These are phyloP conservation scores for Ranitomeya imitator DNA, from an alignment of 2,113 vertebrate species.

Conservation along the genomic window DNA sequence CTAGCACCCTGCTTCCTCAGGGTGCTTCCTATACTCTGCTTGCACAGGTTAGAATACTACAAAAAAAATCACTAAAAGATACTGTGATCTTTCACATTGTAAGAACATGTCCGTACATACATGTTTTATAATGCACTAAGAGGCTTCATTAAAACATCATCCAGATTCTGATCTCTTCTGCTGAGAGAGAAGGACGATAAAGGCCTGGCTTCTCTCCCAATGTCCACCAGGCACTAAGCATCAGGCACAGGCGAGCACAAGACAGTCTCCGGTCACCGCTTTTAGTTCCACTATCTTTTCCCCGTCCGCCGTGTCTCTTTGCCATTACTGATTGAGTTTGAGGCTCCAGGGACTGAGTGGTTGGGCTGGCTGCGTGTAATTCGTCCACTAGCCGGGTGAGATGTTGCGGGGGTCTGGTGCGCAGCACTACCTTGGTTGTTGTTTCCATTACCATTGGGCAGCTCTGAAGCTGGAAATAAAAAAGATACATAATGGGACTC, in stretches of 20 bases:
- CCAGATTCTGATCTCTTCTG: background rate
- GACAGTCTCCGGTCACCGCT: background rate
- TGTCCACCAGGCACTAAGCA: background rate
- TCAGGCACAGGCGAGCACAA: background rate
- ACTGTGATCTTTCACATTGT: background rate
- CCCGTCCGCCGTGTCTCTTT: constrained; percentile 79
- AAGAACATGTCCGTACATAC: constrained; percentile 1
- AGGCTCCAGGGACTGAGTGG: constrained; percentile 63
- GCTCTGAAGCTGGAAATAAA: constrained; percentile 68
- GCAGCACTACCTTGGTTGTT: constrained; percentile 63
- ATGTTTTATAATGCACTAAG: background rate
- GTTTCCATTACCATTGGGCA: constrained; percentile 76
- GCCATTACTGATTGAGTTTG: constrained; percentile 74
- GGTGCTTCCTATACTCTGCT: no score
- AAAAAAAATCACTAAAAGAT: background rate
- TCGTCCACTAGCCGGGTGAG: constrained; percentile 68
- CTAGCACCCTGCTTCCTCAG: background rate
- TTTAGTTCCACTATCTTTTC: constrained; percentile 73
- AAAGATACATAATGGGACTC: background rate
- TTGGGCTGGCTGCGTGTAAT: constrained; percentile 72
- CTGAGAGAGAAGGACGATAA: background rate
- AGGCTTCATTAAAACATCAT: background rate
- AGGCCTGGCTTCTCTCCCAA: background rate
- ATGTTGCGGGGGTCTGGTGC: constrained; percentile 60
- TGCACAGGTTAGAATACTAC: background rate